Evolutionary conservation across 2,797 vertebrate genomes (phyloP), one percentile per base, ranked within the genome.

Genomic region (Sebastes paucispinis): DNA sequence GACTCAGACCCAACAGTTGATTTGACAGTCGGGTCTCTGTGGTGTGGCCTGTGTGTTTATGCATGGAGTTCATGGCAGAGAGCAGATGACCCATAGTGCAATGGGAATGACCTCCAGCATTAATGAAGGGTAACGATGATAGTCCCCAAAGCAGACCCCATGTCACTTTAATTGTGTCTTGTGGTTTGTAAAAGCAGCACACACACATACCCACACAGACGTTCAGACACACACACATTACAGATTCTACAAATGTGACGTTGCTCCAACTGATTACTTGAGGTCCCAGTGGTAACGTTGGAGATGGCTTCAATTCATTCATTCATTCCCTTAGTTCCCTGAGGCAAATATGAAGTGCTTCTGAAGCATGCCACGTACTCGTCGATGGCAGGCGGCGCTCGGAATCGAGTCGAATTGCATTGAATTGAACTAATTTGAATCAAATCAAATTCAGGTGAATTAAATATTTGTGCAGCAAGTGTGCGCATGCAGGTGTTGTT

Each of bases 101-200:
- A 68, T 79, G 73, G 74, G 77, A 81, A 77, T 73, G 83, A 89
- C 82, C 89, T 87, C 76, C 54, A 72, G 73, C 59, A 67, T 80
- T 86, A 91, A 91, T 88, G 80, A 87, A 90, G 84, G 88, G 69
- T 90, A 90, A 90, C 81, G 82, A 87, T 66, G 83, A 52, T 75
- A 24, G 65, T 76, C 78, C 75, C 73, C 83, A 72, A 78, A 64
- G 88, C 69, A 52, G 77, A 79, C 73, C 43, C 57, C n/a, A 6
- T 79, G 81, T 86, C 87, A 75, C 66, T 71, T 73, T 31, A 75
- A 63, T 52, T 86, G 80, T 55, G 8, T 65, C 65, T 62, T 7
- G 0, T 25, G 13, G 24, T 76, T 85, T 81, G 59, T 69, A 34
- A 78, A 79, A 76, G 47, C 24, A 79, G 55, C 69, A 32, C 47